Evolutionary conservation across 2,888 invertebrate genomes (phyloP).

Genomic region (Conomelus anceps): DNA sequence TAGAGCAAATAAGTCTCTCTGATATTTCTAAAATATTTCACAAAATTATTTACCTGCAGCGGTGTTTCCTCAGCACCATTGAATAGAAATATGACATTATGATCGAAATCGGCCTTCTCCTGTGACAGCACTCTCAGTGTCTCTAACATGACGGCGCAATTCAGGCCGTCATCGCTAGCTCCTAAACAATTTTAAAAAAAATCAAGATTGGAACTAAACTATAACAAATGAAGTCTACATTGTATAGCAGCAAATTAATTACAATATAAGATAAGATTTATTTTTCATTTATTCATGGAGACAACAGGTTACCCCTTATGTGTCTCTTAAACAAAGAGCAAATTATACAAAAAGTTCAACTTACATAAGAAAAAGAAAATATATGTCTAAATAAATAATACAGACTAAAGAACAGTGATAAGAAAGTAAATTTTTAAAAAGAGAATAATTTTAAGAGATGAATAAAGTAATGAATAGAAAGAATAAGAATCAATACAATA

Average conservation of each 20-base stretch:
- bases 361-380: no score
- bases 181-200: conserved; percentile 46
- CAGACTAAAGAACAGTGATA: no score
- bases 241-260: background rate
- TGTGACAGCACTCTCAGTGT: conserved; percentile 62
- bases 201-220: background rate
- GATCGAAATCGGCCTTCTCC: conserved; percentile 53
- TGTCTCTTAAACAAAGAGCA: no score
- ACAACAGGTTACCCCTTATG: no score
- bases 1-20: background rate
- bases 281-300: no score
- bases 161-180: conserved; percentile 83
- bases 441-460: no score
- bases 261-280: no score
- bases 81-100: conserved; percentile 75
- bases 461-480: no score
- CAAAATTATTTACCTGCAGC: conserved; percentile 51
- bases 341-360: no score
- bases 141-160: conserved; percentile 83
- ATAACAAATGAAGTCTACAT: background rate
- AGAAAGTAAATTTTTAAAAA: no score
- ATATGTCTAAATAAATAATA: no score
- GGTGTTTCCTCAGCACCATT: conserved; percentile 92
- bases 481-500: no score
- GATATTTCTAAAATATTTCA: background rate